Evolutionary conservation across 2,113 vertebrate genomes (phyloP), one percentile per base, ranked within the genome.

Genomic region (Myrmophylax atrothorax): DNA sequence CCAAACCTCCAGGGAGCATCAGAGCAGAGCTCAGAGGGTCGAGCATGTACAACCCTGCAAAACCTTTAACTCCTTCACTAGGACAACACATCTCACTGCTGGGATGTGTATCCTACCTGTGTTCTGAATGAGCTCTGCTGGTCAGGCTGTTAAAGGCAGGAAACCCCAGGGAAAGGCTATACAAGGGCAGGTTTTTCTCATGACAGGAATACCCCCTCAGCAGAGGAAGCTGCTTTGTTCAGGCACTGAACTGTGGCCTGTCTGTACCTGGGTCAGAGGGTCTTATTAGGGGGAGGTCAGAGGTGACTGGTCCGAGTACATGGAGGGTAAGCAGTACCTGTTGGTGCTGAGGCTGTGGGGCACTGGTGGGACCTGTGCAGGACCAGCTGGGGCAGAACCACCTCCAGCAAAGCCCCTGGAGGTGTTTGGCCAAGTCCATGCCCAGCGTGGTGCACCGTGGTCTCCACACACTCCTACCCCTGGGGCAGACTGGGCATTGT

Each of bases 161-260:
- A 74, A 35, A 74, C 6, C 15, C 38, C 29, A 49, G 29, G 33
- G 38, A 35, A 44, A 11, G 18, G 24, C 49, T 69, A 46, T 22
- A 33, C 0, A 0, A 82, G 18, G 49, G 5, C 15, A 26, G 1
- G 4, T 69, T 77, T 64, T 63, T 35, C 53, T 50, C 2, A 1
- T 16, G 19, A 40, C 19, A 55, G 49, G 78, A 89, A 42, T 19
- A 44, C 5, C 18, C 17, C 22, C 42, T 25, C 26, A 33, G 80
- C 56, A 67, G 72, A 55, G 53, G 69, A 60, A 70, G 29, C 19
- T 12, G 16, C 24, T 56, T 56, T 69, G 46, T 46, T 44, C 12
- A 26, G 33, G 60, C 53, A 28, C 44, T 86, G 50, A 40, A 37
- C n/a, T 0, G 0, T 14, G 22, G 44, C 38, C 50, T 20, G 22